Evolutionary conservation across 2,888 invertebrate genomes (phyloP).

Genomic region (Cantharis flavilabris): DNA sequence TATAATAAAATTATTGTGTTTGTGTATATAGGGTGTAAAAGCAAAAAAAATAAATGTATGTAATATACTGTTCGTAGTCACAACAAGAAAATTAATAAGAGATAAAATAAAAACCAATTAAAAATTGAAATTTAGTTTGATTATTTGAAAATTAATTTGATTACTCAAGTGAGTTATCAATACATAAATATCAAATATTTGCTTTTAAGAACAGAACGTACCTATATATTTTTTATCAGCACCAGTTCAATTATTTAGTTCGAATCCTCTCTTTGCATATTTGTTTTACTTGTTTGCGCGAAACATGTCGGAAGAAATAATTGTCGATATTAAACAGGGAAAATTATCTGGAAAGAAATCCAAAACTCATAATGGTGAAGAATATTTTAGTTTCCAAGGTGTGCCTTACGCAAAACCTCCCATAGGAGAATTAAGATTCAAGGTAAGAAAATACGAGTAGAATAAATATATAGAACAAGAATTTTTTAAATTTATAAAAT

Average conservation of each 20-base stretch:
- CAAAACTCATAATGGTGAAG: constrained; percentile 38
- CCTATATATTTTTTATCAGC: neutral
- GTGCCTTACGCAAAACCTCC: constrained; percentile 54
- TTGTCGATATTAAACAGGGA: constrained; percentile 46
- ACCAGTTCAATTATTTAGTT: neutral
- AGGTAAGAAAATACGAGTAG: constrained; percentile 44
- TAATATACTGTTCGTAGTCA: neutral
- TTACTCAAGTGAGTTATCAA: too few relatives aligned
- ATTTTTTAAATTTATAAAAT: too few relatives aligned
- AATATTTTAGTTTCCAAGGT: constrained; percentile 47
- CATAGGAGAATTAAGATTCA: constrained; percentile 51
- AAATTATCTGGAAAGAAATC: constrained; percentile 43
- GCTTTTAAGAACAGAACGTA: too few relatives aligned
- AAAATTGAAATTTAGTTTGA: too few relatives aligned
- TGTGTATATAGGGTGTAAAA: too few relatives aligned
- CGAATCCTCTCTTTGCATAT: neutral
- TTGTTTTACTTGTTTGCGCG: neutral
- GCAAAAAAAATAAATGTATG: too few relatives aligned
- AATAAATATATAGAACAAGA: too few relatives aligned
- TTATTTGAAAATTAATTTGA: too few relatives aligned
- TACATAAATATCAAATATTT: too few relatives aligned
- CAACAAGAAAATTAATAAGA: neutral
- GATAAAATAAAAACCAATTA: too few relatives aligned
- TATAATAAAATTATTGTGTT: too few relatives aligned
- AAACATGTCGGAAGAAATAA: constrained; percentile 12